Base-by-base conservation (phyloP, 2,113 vertebrate genomes). In the Probosciger aterrimus region DNA sequence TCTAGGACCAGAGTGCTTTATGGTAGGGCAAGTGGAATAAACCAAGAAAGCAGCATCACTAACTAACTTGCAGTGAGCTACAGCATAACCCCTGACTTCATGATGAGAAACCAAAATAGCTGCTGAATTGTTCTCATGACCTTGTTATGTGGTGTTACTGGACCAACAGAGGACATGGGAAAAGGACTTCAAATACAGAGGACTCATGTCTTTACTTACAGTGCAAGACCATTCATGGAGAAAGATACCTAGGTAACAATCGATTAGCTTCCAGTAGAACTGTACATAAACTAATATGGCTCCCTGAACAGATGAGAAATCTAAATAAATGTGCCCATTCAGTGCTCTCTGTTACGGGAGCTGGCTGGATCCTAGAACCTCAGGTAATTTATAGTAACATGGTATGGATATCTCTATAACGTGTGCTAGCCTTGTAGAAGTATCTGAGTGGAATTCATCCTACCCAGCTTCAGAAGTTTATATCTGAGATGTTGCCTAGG, bases 41-140 rank as follows among this genome's bases (percentile, higher is more conserved):
- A 50, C 28, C 17, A 65, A 76, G 79, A 82, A 62, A 85, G 55
- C 80, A 49, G 39, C 41, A 81, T 64, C 70, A 49, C 75, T 85
- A 65, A 96, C 92, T 88, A 93, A 82, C 87, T 88, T 39, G 9
- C 47, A 30, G 49, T 24, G 79, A 92, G 71, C 64, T 69, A 37
- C 63, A 73, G 47, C 43, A 68, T 43, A 85, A 60, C 43, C 59
- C 11, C 3, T 76, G 86, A 81, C 82, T 67, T 71, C 1, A 5
- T 53, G 69, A 81, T 55, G 22, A 82, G 78, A 74, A 71, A 84
- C 82, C 59, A 50, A 92, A 90, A 84, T 47, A 81, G 70, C 65
- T 68, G 46, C 69, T 77, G 47, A 85, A 92, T 88, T 69, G 70
- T 41, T 73, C 28, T 59, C 67, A n/a, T 82, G 90, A 91, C 90